These are phyloP conservation scores for Thymelicus lineola DNA, from an alignment of 2,888 invertebrate species.

Conservation along the genomic window DNA sequence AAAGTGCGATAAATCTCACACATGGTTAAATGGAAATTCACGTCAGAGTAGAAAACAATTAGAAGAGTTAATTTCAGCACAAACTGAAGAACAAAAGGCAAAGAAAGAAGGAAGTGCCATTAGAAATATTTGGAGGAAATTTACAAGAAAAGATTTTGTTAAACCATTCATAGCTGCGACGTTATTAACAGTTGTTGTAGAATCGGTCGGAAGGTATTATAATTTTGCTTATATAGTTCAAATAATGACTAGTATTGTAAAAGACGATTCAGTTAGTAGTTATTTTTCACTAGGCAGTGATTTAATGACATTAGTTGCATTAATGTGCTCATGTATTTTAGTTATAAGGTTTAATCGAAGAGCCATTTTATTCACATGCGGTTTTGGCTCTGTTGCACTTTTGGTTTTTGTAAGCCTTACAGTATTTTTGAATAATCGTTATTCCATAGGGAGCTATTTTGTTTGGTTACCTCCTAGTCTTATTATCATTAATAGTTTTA, in stretches of 20 bases:
- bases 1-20: constrained; percentile 48
- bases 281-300: constrained; percentile 51
- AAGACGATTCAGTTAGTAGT: constrained; percentile 45
- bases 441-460: background rate
- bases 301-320: constrained; percentile 45
- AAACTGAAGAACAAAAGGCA: constrained; percentile 37
- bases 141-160: background rate
- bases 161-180: too few relatives aligned
- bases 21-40: constrained; percentile 50
- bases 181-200: constrained; percentile 42
- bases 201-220: constrained; percentile 51
- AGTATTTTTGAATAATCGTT: constrained; percentile 12
- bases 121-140: background rate
- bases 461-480: constrained; percentile 38
- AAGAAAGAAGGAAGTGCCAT: background rate
- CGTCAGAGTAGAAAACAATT: constrained; percentile 47
- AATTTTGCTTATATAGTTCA: constrained; percentile 50
- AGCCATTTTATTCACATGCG: constrained; percentile 47
- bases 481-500: constrained; percentile 48
- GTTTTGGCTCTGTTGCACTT: constrained; percentile 43
- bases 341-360: constrained; percentile 49
- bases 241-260: constrained; percentile 50
- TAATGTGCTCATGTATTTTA: constrained; percentile 45
- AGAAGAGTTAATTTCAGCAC: constrained; percentile 42
- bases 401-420: constrained; percentile 48